phyloP scores from a whole-genome alignment of 2,797 vertebrate species.

The Sebastes diploproa region DNA sequence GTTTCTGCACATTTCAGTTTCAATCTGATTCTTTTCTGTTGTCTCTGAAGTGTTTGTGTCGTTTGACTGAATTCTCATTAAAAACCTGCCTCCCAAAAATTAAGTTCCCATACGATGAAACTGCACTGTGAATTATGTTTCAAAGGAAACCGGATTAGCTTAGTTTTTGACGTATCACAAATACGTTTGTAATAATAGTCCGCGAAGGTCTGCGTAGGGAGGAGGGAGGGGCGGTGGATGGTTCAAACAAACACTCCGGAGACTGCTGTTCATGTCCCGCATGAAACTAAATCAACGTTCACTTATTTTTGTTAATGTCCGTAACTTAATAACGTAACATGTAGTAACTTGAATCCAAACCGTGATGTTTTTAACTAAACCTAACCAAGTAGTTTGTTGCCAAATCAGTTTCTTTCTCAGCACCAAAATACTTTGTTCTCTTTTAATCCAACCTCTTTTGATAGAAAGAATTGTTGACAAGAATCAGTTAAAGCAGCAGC shows the following conservation, averaged over 20 bases:
- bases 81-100: not conserved
- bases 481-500: too few species aligned
- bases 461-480: not conserved
- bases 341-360: too few species aligned
- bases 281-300: too few species aligned
- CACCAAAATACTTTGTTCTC: not conserved
- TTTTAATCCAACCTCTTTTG: not conserved
- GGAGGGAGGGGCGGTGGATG: too few species aligned
- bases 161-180: not conserved
- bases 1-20: not conserved
- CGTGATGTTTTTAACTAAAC: too few species aligned
- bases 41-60: not conserved
- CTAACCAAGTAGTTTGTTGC: too few species aligned
- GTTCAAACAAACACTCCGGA: too few species aligned
- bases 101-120: not conserved
- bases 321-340: too few species aligned
- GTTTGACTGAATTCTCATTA: not conserved
- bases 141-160: not conserved
- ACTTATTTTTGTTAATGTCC: too few species aligned
- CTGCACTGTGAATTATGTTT: not conserved
- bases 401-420: not conserved
- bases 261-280: too few species aligned
- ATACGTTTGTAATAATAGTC: not conserved
- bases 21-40: not conserved
- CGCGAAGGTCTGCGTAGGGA: too few species aligned